phyloP scores from a whole-genome alignment of 1,140 invertebrate genomes.

The Lordiphosa stackelbergi region DNA sequence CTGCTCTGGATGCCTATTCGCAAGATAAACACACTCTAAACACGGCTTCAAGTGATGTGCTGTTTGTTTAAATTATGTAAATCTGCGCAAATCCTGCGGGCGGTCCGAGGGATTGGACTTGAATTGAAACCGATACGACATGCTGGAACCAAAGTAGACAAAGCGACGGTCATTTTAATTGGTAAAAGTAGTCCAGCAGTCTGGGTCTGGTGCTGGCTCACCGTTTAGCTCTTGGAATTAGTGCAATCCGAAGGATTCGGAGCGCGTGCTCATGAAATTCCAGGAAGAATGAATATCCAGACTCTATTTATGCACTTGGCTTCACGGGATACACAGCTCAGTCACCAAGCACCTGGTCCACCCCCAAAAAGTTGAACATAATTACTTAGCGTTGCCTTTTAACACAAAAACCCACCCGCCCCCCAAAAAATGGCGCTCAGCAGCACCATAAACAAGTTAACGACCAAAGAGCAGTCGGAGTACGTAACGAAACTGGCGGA shows the following conservation, averaged over 20 bases:
- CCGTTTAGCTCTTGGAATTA: slow-evolving; percentile 27
- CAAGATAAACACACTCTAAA: slow-evolving; percentile 40
- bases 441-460: slow-evolving; percentile 52
- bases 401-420: slow-evolving; percentile 20
- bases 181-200: slow-evolving; percentile 52
- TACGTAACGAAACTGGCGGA: background rate
- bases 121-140: slow-evolving; percentile 26
- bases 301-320: background rate
- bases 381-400: slow-evolving; percentile 49
- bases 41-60: slow-evolving; percentile 41
- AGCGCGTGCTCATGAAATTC: slow-evolving; percentile 25
- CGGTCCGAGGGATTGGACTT: slow-evolving; percentile 26
- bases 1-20: slow-evolving; percentile 20
- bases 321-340: slow-evolving; percentile 12
- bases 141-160: slow-evolving; percentile 41
- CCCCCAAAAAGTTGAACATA: slow-evolving; percentile 26
- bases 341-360: slow-evolving; percentile 16
- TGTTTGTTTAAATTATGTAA: slow-evolving; percentile 71
- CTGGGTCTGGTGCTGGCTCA: slow-evolving; percentile 12
- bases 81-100: slow-evolving; percentile 65
- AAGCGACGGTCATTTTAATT: slow-evolving; percentile 59
- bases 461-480: slow-evolving; percentile 16
- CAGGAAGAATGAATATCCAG: slow-evolving; percentile 6
- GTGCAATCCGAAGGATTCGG: slow-evolving; percentile 30
- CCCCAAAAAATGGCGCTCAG: slow-evolving; percentile 6